phyloP scores from a whole-genome alignment of 2,797 vertebrate genomes.

The Pagetopsis macropterus region DNA sequence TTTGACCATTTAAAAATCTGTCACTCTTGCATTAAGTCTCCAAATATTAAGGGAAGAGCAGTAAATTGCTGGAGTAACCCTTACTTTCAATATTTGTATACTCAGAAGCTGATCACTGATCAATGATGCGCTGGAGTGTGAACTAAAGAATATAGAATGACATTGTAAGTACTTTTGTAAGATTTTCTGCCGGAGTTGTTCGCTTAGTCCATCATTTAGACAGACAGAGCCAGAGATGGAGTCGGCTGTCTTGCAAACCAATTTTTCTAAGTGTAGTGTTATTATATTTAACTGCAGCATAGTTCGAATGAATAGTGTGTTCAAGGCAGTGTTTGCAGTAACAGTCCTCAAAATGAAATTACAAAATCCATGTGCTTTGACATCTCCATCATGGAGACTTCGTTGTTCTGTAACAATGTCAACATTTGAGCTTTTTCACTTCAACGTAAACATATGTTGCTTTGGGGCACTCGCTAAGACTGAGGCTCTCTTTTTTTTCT shows the following conservation, averaged over 20 bases:
- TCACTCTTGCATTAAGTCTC: neutral
- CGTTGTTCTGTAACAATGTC: neutral
- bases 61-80: neutral
- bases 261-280: neutral
- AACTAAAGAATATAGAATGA: neutral
- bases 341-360: neutral
- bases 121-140: neutral
- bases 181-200: neutral
- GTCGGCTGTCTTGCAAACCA: conserved; percentile 9
- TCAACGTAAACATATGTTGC: neutral
- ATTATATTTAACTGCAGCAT: conserved; percentile 2
- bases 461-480: neutral
- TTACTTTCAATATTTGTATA: neutral
- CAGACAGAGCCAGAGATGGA: conserved; percentile 2
- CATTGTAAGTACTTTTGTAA: neutral
- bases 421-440: neutral
- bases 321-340: neutral
- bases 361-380: neutral
- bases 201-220: neutral
- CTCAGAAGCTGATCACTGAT: neutral
- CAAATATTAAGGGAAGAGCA: neutral
- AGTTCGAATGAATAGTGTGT: neutral
- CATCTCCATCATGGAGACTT: neutral
- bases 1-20: conserved; percentile 5
- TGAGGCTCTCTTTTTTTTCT: neutral